Conservation (phyloP, 2,888 invertebrate species). For the Acrocyrtus sp. region DNA sequence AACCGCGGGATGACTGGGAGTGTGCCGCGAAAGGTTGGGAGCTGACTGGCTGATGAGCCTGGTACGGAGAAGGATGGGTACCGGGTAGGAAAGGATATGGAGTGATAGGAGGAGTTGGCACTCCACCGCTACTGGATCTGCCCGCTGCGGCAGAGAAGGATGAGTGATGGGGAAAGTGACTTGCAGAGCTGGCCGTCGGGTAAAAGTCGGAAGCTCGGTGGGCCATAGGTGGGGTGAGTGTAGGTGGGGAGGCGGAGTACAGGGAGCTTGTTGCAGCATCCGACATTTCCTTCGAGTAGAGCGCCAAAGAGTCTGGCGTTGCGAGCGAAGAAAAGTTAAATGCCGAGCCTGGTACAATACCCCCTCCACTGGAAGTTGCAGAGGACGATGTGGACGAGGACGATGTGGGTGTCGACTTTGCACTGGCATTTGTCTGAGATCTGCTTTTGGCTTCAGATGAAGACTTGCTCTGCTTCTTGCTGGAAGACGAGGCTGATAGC, state of each 20-base stretch:
- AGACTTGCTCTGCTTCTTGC: constrained; percentile 41
- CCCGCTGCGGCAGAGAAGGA: constrained; percentile 54
- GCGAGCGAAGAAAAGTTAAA: constrained; percentile 75
- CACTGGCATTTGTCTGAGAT: constrained; percentile 41
- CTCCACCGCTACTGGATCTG: constrained; percentile 54
- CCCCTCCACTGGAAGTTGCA: too few species aligned
- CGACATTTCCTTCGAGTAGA: constrained; percentile 62
- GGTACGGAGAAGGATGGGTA: constrained; percentile 61
- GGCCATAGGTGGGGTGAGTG: constrained; percentile 52
- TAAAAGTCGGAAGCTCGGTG: constrained; percentile 60
- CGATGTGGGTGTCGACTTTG: constrained; percentile 28
- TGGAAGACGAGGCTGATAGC: neutral
- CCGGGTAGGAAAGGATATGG: constrained; percentile 61
- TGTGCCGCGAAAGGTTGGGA: constrained; percentile 61
- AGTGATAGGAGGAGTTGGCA: constrained; percentile 53
- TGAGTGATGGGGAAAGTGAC: constrained; percentile 60
- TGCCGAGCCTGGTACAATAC: constrained; percentile 80
- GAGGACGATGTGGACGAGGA: too few species aligned
- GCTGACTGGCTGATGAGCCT: constrained; percentile 57
- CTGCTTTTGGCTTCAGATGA: constrained; percentile 35
- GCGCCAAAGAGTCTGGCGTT: constrained; percentile 56
- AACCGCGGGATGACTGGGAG: constrained; percentile 56
- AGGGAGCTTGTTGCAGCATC: constrained; percentile 52
- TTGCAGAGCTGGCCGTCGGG: constrained; percentile 58
- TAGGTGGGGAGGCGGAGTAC: constrained; percentile 55